Evolutionary conservation across 1,140 invertebrate species (phyloP), one percentile per base, ranked within the genome.

Genomic region (Pectinophora gossypiella): DNA sequence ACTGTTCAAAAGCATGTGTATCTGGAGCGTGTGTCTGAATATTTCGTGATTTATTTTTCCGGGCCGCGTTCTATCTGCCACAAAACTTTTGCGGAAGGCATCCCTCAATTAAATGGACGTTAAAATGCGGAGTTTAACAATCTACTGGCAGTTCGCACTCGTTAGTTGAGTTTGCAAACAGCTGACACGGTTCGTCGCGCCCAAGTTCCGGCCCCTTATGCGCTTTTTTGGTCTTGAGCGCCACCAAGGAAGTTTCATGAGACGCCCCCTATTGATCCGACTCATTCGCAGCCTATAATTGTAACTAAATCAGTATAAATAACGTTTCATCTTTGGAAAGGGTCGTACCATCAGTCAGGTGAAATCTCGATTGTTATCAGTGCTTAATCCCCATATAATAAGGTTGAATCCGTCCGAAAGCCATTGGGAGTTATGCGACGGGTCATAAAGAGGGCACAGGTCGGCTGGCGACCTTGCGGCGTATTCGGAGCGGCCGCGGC

Each of bases 81-180:
- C 36, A 32, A 12, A 42, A 51, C 23, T 43, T 50, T 47, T 22
- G 22, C 19, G 51, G 52, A 48, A 54, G 51, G 20, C 51, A 48
- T 57, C 48, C 21, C 47, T 60, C 56, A 57, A 63, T 57, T 66
- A 55, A 60, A 59, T 56, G 27, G 51, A 19, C 45, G 42, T 48
- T 51, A 21, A 46, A 46, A 40, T 45, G 44, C 46, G 48, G 36
- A 68, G 53, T 61, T 64, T 53, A 59, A 69, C 61, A 73, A 61
- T 60, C 59, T 59, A 55, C 52, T 16, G 36, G 4, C 2, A 40
- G 3, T 40, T 40, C 36, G 23, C 23, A 27, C 59, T 75, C 68
- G 72, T 76, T 78, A 75, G 73, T 75, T 42, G 54, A 76, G 62
- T 76, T 78, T 55, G 63, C 61, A 59, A 75, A 72, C 66, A 68